Base-by-base conservation (phyloP, 1,140 invertebrate species). In the Pinna nobilis region DNA sequence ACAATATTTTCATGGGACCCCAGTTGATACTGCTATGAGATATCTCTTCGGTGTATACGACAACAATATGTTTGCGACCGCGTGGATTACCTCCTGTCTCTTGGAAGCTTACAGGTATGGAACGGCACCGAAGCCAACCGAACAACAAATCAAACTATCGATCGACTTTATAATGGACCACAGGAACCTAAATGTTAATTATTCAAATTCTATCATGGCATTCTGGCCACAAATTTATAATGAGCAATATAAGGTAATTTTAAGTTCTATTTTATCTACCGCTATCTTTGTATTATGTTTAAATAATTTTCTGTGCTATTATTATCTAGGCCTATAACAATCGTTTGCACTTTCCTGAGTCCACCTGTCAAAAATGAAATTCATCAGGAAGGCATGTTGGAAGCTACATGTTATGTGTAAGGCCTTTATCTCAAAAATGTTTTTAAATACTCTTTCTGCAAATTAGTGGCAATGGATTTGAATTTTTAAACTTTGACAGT, bases 1-100 rank as follows among this genome's bases (percentile, higher is more conserved):
- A 61, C 67, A 83, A 28, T 82, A 87, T 76, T 82, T 86, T 44
- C 82, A 84, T 68, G 86, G 86, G 1, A 68, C 70, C 23, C 75
- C 78, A n/a, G 74, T 76, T 3, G 37, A 81, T 44, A 74, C 79
- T 25, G 70, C 80, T 11, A 9, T 84, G 15, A 67, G 86, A 2
- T 76, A 84, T 23, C 41, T 67, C 18, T 80, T 84, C 18, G 51
- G 70, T 13, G 78, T 87, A 18, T 86, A 77, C 70, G 86, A 87
- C 72, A 84, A 85, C 70, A 84, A 87, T 73, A 87, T 86, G 84
- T 87, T 87, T 69, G 84, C 81, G 0, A 86, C 86, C 28, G 77
- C 82, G 13, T 87, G 86, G 86, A 81, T 87, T 5, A 80, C 83
- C 11, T 70, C 72, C 4, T 70, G 63, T 49, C 57, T 87, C 49